Evolutionary conservation across 2,113 vertebrate species (phyloP), one percentile per base, ranked within the genome.

Genomic region (Notothenia rossii): DNA sequence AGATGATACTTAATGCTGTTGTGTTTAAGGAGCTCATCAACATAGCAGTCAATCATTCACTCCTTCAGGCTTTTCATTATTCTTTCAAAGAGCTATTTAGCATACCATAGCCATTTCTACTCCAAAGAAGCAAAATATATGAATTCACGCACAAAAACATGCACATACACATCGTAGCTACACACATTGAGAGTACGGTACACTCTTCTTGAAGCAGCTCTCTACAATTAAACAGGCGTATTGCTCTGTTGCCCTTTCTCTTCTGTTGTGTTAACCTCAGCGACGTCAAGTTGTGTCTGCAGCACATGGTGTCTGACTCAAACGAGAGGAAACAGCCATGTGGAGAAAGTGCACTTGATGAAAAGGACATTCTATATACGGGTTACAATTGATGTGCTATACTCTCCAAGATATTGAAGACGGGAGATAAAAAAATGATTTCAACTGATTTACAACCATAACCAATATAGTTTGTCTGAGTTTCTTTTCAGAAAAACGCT

Each of bases 1-100:
- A 55, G 62, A 17, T 51, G 7, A 61, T 33, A 64, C 60, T 62
- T 49, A 29, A 70, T 61, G 49, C 11, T 60, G 48, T 22, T 61
- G 33, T 29, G 33, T 60, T 64, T 58, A 45, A 67, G 60, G 70
- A 67, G 48, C 18, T 82, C 51, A 75, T 82, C 75, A 82, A 74
- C 22, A 50, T 20, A 78, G 20, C 20, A 76, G 65, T 69, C 75
- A 56, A 60, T 74, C 56, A 71, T 56, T 86, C 46, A 63, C 15
- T 72, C 40, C 43, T 64, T 63, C 75, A 53, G 51, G 63, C 15
- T 80, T 74, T 59, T 33, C 22, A 79, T 66, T 75, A 56, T 58
- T 70, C n/a, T 55, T 66, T 11, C 29, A 70, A 61, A 84, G 14
- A 65, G 20, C 8, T 69, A 18, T 55, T 80, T 51, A 63, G 3